Evolutionary conservation across 2,797 vertebrate species (phyloP).

Genomic region (Clarias platycephalus): DNA sequence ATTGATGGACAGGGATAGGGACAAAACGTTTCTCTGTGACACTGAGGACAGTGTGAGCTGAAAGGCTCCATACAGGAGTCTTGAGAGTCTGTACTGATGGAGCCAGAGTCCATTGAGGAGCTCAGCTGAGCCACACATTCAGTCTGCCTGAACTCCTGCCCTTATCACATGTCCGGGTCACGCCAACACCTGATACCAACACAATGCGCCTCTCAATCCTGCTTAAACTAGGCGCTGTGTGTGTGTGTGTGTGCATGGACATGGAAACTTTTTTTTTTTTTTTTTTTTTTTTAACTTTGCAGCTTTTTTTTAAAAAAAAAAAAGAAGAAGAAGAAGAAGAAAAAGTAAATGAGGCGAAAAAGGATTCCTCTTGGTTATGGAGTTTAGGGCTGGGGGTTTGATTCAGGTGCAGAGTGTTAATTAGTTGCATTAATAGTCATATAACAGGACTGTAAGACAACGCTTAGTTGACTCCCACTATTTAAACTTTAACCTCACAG

Average conservation of each 20-base stretch:
- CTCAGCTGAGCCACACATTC: constrained; percentile 54
- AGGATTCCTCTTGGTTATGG: not conserved
- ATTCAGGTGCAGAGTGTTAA: not conserved
- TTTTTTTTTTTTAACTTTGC: no score
- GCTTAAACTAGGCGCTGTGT: constrained; percentile 16
- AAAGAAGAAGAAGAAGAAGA: not conserved
- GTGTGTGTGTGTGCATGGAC: not conserved
- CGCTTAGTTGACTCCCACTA: no score
- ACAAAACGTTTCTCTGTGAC: constrained; percentile 47
- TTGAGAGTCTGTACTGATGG: constrained; percentile 52
- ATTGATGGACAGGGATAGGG: constrained; percentile 10
- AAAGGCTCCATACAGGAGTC: constrained; percentile 52
- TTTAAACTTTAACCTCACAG: not conserved
- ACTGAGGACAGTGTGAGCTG: constrained; percentile 38
- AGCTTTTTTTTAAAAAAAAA: not conserved
- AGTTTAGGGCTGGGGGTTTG: not conserved
- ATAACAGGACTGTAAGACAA: not conserved
- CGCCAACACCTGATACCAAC: constrained; percentile 51
- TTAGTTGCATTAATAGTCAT: not conserved
- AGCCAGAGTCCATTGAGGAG: constrained; percentile 54
- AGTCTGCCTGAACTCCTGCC: constrained; percentile 40
- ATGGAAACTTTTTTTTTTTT: not conserved
- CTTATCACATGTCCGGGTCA: constrained; percentile 54
- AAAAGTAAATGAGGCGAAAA: not conserved
- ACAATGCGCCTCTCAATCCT: constrained; percentile 52